Base-by-base conservation (phyloP, 2,888 invertebrate genomes). In the Drosophila silvestris region DNA sequence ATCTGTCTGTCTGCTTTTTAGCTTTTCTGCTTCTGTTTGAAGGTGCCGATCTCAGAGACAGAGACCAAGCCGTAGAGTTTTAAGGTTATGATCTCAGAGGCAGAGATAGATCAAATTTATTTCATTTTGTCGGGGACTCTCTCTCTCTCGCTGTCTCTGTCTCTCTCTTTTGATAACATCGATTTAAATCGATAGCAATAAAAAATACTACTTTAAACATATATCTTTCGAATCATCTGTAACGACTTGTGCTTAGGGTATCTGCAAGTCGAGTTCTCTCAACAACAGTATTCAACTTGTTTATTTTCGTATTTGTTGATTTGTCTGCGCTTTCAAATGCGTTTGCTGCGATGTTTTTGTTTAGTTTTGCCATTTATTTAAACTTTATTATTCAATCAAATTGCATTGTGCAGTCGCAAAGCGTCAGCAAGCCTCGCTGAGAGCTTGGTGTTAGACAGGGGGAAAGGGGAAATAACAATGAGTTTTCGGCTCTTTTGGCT, bases 351-450 rank as follows among this genome's bases (percentile, higher is more conserved):
- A 30, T 65, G 58, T 66, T 71, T 69, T 73, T 83, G 73, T 83
- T 83, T 86, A 70, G 70, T 59, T 86, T 86, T 81, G 75, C 56
- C 74, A 85, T 85, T 85, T 81, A 68, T 79, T 86, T 72, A 51
- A 65, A 74, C 64, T 83, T 85, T 79, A 85, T 85, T 89, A 85
- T 86, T 86, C 79, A 86, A 86, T 85, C 82, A 79, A 81, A 84
- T 84, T 84, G 87, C 89, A 89, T 86, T 86, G 89, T 81, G 72
- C 64, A 77, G n/a, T 62, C 39, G 30, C 32, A n/a, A 14, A 37
- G 44, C 26, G 44, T 12, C 6, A 30, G 59, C 26, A n/a, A 32
- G 10, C 26, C 22, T 19, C 19, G 14, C 35, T 5, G 53, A 37
- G 12, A 41, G 5, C 28, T 19, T 37, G 33, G 37, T 33, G 44